Conservation (phyloP, 1,140 invertebrate genomes). For the Rhynchophorus ferrugineus region DNA sequence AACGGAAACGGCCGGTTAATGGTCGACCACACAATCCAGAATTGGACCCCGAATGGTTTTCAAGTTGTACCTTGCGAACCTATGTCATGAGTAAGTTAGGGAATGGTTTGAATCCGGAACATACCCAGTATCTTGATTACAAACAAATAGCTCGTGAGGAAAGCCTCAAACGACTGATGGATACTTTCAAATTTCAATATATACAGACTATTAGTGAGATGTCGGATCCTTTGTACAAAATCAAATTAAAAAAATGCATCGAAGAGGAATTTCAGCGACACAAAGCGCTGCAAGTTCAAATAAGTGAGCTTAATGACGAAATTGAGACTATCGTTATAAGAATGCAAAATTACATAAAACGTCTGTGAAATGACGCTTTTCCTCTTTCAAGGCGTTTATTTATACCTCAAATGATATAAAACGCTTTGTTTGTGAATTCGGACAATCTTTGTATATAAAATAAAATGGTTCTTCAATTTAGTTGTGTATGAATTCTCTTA, state of each 20-base stretch:
- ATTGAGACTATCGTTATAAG: constrained; percentile 17
- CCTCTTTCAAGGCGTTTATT: too few species aligned
- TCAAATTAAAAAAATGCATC: constrained; percentile 7
- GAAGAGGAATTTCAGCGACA: constrained; percentile 10
- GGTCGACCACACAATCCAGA: constrained; percentile 3
- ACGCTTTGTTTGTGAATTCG: too few species aligned
- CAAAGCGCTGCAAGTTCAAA: constrained; percentile 9
- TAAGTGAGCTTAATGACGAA: constrained; percentile 7
- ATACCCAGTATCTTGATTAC: not conserved
- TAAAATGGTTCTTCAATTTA: too few species aligned
- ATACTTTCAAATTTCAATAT: constrained; percentile 16
- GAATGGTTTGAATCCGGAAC: not conserved
- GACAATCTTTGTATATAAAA: too few species aligned
- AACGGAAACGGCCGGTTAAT: constrained; percentile 1
- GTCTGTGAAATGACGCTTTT: not conserved
- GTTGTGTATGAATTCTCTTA: constrained; percentile 1
- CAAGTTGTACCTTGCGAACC: not conserved
- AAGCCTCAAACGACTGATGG: constrained; percentile 13
- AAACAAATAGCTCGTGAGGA: not conserved
- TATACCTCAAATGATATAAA: too few species aligned
- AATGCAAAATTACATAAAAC: constrained; percentile 13
- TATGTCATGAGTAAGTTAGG: not conserved
- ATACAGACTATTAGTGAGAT: constrained; percentile 13
- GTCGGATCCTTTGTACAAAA: constrained; percentile 16
- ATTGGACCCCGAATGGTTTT: constrained; percentile 8